Conservation (phyloP, 1,140 invertebrate genomes). For the Musca domestica region DNA sequence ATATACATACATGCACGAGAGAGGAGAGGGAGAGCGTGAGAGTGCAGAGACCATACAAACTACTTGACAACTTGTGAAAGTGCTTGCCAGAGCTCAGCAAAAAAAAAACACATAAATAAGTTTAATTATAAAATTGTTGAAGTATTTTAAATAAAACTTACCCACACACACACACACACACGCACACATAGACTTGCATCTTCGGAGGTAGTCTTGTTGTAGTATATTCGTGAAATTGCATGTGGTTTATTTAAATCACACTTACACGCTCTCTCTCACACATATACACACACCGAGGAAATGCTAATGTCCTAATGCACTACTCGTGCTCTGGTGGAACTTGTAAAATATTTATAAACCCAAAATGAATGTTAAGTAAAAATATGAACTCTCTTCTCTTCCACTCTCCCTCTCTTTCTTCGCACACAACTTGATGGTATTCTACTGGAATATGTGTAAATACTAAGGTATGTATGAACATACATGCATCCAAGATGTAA, state of each 20-base stretch:
- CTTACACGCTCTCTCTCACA: too few relatives aligned
- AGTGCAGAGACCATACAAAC: neutral
- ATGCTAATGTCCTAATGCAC: too few relatives aligned
- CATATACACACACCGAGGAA: too few relatives aligned
- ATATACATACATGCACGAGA: too few relatives aligned
- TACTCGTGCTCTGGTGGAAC: neutral
- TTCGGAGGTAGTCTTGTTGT: too few relatives aligned
- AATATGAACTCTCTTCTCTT: neutral
- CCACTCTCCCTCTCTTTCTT: too few relatives aligned
- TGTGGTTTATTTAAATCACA: too few relatives aligned
- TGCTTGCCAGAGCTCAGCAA: neutral
- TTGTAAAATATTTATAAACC: constrained; percentile 19
- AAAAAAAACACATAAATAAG: constrained; percentile 8
- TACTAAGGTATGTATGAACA: too few relatives aligned
- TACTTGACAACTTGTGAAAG: constrained; percentile 19
- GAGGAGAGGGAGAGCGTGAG: too few relatives aligned
- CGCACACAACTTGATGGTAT: neutral
- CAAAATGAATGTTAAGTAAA: constrained; percentile 19
- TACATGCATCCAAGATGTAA: too few relatives aligned
- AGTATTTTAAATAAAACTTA: neutral
- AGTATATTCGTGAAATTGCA: too few relatives aligned
- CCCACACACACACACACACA: neutral
- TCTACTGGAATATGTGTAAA: neutral
- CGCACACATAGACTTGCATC: neutral
- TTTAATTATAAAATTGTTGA: constrained; percentile 17